Base-by-base conservation (phyloP, 64 coral and sea anemone species). In the Actinia equina region DNA sequence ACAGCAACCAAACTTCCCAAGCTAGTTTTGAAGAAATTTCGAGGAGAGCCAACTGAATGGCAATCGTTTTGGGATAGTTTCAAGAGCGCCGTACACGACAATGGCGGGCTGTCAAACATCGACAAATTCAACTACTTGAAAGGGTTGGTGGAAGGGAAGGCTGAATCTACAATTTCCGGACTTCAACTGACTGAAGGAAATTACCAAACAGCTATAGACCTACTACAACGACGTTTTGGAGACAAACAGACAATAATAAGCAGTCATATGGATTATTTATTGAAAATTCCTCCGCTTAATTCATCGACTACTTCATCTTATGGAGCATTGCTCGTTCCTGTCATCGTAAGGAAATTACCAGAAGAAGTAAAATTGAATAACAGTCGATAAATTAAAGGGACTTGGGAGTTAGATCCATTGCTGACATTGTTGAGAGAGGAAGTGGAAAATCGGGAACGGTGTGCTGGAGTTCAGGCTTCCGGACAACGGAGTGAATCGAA, bases 111-210 rank as follows among this genome's bases (percentile, higher is more conserved):
- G 37, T 70, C 62, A 22, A 15, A 71, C 43, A 53, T 87, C 17
- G 85, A 87, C 65, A 87, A 87, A 22, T 74, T 87, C 44, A 87
- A 74, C 49, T 87, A 87, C 65, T n/a, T 87, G 22, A 69, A 30
- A 26, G 63, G 62, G 0, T 46, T 87, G 18, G 27, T 87, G 13
- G 42, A 87, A 51, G 85, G 65, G 27, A 23, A 30, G 2, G 62
- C 43, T 78, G 27, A 42, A 41, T 43, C 76, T 1, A 43, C 43
- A 10, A 42, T 43, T 78, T 78, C 41, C 0, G 15, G 27, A 3
- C 26, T 78, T 43, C 27, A 78, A n/a, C 58, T 64, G 71, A 77
- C 71, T 17, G 27, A 41, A 11, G 43, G 18, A 4, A 42, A 78
- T 17, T 6, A 78, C 10, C 16, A 43, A 22, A 11, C 22, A 22